Percentiles rank a stretch among this genome's conserved stretches.
Evolutionary conservation across 2,888 invertebrate genomes (phyloP).

Genomic region (Orthosia cruda): DNA sequence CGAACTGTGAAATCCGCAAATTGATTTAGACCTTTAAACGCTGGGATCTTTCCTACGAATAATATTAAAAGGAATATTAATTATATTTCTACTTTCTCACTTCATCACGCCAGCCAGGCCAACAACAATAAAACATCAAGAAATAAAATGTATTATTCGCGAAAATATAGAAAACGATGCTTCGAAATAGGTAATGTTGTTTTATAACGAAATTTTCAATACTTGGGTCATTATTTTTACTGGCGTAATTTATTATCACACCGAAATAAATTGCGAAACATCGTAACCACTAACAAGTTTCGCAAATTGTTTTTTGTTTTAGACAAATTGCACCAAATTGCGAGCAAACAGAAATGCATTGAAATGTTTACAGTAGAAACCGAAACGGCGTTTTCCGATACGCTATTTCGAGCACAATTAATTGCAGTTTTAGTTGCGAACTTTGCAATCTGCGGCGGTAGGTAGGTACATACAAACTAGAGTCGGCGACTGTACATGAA

Average conservation of each 20-base stretch:
- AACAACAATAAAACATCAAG: conserved; percentile 39
- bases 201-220: conserved; percentile 1
- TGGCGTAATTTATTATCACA: conserved; percentile 2
- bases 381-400: conserved; percentile 45
- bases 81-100: conserved; percentile 34
- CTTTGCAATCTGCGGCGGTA: conserved; percentile 55
- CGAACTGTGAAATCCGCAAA: conserved; percentile 20
- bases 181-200: conserved; percentile 8
- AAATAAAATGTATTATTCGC: conserved; percentile 27
- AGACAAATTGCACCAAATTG: conserved; percentile 18
- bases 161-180: conserved; percentile 28
- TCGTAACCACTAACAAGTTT: neutral
- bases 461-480: conserved; percentile 39
- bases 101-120: conserved; percentile 16
- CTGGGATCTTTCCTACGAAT: conserved; percentile 30
- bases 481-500: conserved; percentile 48
- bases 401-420: conserved; percentile 52
- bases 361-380: conserved; percentile 46
- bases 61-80: conserved; percentile 49
- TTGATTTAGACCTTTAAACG: conserved; percentile 25
- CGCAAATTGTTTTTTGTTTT: conserved; percentile 7
- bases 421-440: conserved; percentile 59
- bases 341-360: conserved; percentile 32
- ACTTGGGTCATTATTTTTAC: conserved; percentile 29
- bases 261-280: neutral